Evolutionary conservation across 2,113 vertebrate species (phyloP), one percentile per base, ranked within the genome.

Genomic region (Aphelocoma coerulescens): DNA sequence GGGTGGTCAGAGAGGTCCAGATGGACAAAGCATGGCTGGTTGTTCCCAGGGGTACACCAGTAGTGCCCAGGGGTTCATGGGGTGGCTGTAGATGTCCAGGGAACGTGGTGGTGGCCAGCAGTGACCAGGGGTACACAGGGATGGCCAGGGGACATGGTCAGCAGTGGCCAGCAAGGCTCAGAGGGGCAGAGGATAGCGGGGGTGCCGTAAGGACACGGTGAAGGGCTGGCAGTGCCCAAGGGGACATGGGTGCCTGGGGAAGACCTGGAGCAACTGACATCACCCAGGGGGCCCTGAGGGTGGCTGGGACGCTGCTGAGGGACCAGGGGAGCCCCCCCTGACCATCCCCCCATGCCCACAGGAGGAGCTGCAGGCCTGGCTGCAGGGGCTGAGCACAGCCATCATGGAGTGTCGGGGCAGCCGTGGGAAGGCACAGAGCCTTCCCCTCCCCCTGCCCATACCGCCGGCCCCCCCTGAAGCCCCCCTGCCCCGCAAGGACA

Each of bases 301-400:
- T 48, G 81, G 41, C 17, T 1, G 7, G 39, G 51, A 43, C 0
- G 2, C 26, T 37, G 33, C 18, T 16, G 30, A 46, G 43, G 22
- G 23, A 6, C 16, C 28, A 11, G 15, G 33, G 41, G 27, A 26
- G 23, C 7, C n/a, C n/a, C 9, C 13, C 5, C 17, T 7, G 4
- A 82, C 13, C 37, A 35, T 3, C 23, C n/a, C 16, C 15, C 44
- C 2, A 6, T 46, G 83, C 95, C 74, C 9, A 0, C 94, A 99
- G 99, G 99, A 99, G 74, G 99, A 99, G 97, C 98, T 99, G 85
- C 98, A 99, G 94, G 97, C 96, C 67, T 99, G 99, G 99, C 98
- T 98, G 95, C 98, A 98, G 93, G 98, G 98, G 59, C 97, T 99
- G 95, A 98, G 98, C 74, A 93, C 95, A 4, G 99, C 99, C 43